A percentile compares a stretch with the other conserved stretches of the same genome.
These are phyloP conservation scores for Platysteira castanea DNA, from an alignment of 2,113 vertebrate species.

Conservation along the genomic window DNA sequence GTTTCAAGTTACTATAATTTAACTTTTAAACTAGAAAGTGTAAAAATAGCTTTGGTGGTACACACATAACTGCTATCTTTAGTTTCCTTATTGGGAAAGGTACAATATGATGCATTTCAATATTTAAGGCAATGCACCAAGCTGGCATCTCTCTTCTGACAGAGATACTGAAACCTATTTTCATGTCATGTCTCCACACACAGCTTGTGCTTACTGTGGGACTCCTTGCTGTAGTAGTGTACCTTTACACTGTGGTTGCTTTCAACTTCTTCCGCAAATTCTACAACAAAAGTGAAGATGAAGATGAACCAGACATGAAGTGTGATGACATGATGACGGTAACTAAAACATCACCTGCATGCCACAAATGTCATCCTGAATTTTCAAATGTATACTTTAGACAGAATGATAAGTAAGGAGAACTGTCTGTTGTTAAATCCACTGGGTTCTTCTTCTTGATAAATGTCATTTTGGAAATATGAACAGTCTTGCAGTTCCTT, in stretches of 20 bases:
- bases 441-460: background rate
- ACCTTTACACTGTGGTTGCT: slow-evolving; percentile 97
- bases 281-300: slow-evolving; percentile 97
- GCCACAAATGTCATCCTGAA: background rate
- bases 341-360: background rate
- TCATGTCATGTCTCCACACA: background rate
- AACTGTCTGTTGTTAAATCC: background rate
- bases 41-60: background rate
- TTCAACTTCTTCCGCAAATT: slow-evolving; percentile 99
- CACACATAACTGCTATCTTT: background rate
- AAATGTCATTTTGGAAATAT: background rate
- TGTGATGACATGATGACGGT: slow-evolving; percentile 99
- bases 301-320: slow-evolving; percentile 96
- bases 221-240: slow-evolving; percentile 93
- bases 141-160: background rate
- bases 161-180: background rate
- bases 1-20: background rate
- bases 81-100: background rate
- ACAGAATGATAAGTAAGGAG: background rate
- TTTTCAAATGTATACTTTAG: background rate
- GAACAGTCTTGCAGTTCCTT: background rate
- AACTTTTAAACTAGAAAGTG: background rate
- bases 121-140: background rate
- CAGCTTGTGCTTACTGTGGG: slow-evolving; percentile 94
- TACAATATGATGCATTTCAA: background rate